Base-by-base conservation (phyloP, 2,113 vertebrate species). In the Malurus alboscapulatus region DNA sequence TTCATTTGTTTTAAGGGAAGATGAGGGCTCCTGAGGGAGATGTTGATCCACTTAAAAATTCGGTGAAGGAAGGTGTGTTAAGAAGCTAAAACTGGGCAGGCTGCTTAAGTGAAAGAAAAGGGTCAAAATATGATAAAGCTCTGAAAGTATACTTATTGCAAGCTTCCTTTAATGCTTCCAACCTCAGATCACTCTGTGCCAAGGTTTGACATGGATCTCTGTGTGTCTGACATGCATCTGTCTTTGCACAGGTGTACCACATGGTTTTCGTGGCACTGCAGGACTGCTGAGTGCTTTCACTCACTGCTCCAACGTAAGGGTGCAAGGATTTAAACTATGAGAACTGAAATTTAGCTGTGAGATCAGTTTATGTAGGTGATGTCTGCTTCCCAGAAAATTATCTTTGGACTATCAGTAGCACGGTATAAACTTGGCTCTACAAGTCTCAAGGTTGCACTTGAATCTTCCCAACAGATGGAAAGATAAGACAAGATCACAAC, bases 361-460 rank as follows among this genome's bases (percentile, higher is more conserved):
- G 44, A 83, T 77, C 38, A 62, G 18, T 30, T 79, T 73, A 84
- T 36, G 13, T 25, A 71, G 32, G 13, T 44, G 32, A 18, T 51
- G 32, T 45, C 25, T 68, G 6, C 40, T 90, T 87, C 73, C 92
- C n/a, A 44, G 51, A 78, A 84, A 78, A 90, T 61, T 87, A 6
- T 72, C 17, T 67, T 47, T 88, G 53, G 48, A 45, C 32, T 32
- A 53, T 54, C 48, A 84, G 16, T 57, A 51, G 44, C 65, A 38
- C 0, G 0, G n/a, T 65, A 11, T 61, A 45, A 90, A 65, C 18
- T 72, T 89, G 53, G 29, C 40, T 74, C 3, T 58, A 16, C 0
- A 0, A 50, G 54, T 66, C 50, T 90, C 84, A 67, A 0, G 36
- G 6, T 54, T 88, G 58, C 25, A 11, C 57, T 79, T 61, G 14